phyloP scores from a whole-genome alignment of 2,888 invertebrate genomes.

The Pollenia angustigena region DNA sequence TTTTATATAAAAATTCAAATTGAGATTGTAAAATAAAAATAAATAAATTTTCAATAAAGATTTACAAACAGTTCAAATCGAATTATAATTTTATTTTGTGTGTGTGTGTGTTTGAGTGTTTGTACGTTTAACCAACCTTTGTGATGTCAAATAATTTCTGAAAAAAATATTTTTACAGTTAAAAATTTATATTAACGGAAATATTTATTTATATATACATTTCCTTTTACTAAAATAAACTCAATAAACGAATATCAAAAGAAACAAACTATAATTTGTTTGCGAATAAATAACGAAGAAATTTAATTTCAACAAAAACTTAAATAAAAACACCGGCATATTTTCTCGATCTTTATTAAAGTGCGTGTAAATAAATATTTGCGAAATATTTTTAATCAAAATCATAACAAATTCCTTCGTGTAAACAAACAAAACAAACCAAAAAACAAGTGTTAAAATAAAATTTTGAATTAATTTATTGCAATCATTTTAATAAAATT shows the following conservation, averaged over 20 bases:
- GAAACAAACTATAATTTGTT: conserved; percentile 21
- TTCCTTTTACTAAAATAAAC: conserved; percentile 61
- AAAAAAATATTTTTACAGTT: conserved; percentile 28
- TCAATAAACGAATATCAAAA: conserved; percentile 29
- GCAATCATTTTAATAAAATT: conserved; percentile 4
- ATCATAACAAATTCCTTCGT: conserved; percentile 8
- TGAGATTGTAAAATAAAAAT: background rate
- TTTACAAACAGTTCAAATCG: conserved; percentile 19
- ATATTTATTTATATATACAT: conserved; percentile 60
- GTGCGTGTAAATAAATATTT: conserved; percentile 57
- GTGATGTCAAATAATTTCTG: conserved; percentile 29
- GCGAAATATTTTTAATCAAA: conserved; percentile 41
- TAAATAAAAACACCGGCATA: conserved; percentile 37
- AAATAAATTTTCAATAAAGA: conserved; percentile 9
- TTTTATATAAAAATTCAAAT: background rate
- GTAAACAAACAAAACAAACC: conserved; percentile 26
- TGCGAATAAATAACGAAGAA: conserved; percentile 12
- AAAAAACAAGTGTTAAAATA: conserved; percentile 35
- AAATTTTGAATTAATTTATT: conserved; percentile 29
- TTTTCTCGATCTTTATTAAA: conserved; percentile 32
- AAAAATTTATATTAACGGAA: conserved; percentile 46
- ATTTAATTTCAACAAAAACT: conserved; percentile 52
- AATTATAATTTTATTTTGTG: conserved; percentile 20
- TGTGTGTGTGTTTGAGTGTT: background rate
- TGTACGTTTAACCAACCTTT: background rate